A percentile compares a stretch with the other conserved stretches of the same genome.
These are phyloP conservation scores for Cydia splendana DNA, from an alignment of 1,140 invertebrate species.

Conservation along the genomic window DNA sequence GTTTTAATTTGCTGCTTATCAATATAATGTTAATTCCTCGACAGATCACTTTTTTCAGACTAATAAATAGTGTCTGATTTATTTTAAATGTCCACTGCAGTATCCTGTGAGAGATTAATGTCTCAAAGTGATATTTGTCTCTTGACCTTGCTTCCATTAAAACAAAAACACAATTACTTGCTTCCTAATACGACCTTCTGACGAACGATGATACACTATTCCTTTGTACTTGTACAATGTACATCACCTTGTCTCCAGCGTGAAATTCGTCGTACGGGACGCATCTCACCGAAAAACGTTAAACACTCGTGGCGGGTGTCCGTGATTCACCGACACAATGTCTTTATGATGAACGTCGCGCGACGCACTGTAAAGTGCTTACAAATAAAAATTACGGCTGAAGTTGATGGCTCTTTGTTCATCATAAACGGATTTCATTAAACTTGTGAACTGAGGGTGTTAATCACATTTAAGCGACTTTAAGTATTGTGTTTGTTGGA, in stretches of 20 bases:
- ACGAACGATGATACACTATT: constrained; percentile 21
- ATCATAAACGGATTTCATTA: constrained; percentile 5
- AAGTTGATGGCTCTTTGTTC: constrained; percentile 24
- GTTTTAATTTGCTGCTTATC: too few species aligned
- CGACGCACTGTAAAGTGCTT: constrained; percentile 20
- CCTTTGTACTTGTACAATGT: constrained; percentile 22
- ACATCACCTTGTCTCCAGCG: constrained; percentile 22
- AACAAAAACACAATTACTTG: constrained; percentile 7
- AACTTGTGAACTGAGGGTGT: constrained; percentile 17
- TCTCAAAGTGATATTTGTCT: not conserved
- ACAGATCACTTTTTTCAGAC: too few species aligned
- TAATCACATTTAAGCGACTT: constrained; percentile 4
- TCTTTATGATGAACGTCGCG: constrained; percentile 22
- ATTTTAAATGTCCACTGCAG: too few species aligned
- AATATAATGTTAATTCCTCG: too few species aligned
- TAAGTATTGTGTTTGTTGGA: not conserved
- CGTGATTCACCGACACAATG: constrained; percentile 10
- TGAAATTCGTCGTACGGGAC: not conserved
- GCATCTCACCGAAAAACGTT: constrained; percentile 16
- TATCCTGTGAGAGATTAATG: too few species aligned
- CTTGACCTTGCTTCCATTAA: not conserved
- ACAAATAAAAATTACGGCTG: constrained; percentile 23
- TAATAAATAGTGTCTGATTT: too few species aligned
- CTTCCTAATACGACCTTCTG: constrained; percentile 18
- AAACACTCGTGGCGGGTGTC: constrained; percentile 21